Evolutionary conservation across 2,113 vertebrate species (phyloP), one percentile per base, ranked within the genome.

Genomic region (Corapipo altera): DNA sequence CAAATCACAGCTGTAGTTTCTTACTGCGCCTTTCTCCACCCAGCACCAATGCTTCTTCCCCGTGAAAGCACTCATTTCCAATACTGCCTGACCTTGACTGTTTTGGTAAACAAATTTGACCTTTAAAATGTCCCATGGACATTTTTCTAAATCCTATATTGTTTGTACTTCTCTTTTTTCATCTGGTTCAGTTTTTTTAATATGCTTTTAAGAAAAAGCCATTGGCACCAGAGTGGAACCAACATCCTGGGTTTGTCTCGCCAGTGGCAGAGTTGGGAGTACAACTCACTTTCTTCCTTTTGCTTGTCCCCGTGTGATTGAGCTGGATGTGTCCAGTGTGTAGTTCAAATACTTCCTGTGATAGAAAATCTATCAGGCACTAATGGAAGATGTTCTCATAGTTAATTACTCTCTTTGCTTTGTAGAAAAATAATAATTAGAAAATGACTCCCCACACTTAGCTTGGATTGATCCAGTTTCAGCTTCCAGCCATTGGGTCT

Each of bases 361-460:
- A 91, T 37, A 77, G 91, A 86, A 95, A 96, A 86, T 91, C 93
- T 59, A 91, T 90, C 75, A 79, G 93, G 51, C 6, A 2, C 77
- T 96, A 95, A 94, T 92, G 94, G 85, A 94, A 96, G 66, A 73
- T 91, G 71, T 88, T 97, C 75, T 67, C 0, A 1, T 67, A 44
- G 89, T 90, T 97, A 96, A 84, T 95, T 88, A 73, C 59, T 76
- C 44, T 85, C 85, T 72, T 90, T 80, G 49, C 27, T 93, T 91
- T 52, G 46, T 6, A 52, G 62, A 83, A 82, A 80, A 83, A 73
- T 64, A 76, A 65, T 9, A 69, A 75, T 69, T 61, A 48, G 85
- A 51, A 86, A 91, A 83, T 83, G 8, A 58, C 87, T 94, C 18
- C 51, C 39, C 64, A 64, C 88, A 57, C 87, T 84, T 89, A 83